Evolutionary conservation across 2,797 vertebrate species (phyloP).

Genomic region (Lycodopsis pacificus): DNA sequence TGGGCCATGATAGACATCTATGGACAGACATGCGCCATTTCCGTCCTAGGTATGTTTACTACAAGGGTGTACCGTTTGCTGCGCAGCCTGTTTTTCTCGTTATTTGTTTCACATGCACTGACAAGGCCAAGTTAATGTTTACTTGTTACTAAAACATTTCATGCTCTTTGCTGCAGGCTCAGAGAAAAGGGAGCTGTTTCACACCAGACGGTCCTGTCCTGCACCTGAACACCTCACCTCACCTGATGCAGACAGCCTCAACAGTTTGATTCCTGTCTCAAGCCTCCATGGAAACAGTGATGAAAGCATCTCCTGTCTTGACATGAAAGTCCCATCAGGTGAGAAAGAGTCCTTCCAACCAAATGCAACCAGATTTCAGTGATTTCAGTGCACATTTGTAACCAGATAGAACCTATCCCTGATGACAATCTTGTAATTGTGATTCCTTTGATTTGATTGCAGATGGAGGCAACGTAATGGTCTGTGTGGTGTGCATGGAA

Average conservation of each 20-base stretch:
- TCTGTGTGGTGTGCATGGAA: conserved; percentile 80
- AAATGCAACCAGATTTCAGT: not conserved
- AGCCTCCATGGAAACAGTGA: not conserved
- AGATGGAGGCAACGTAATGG: conserved; percentile 15
- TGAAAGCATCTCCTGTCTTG: not conserved
- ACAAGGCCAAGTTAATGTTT: not conserved
- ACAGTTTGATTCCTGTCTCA: not conserved
- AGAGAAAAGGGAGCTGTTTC: conserved; percentile 16
- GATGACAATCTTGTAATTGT: conserved; percentile 10
- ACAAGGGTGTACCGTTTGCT: not conserved
- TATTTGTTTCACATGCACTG: not conserved
- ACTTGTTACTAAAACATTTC: not conserved
- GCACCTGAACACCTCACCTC: not conserved
- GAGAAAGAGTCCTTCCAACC: not conserved
- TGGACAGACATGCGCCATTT: conserved; percentile 83
- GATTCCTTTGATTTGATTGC: conserved; percentile 16
- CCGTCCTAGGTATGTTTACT: conserved; percentile 81
- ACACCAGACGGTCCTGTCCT: conserved; percentile 71
- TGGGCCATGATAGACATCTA: conserved; percentile 91
- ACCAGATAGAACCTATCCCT: not conserved
- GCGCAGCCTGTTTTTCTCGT: not conserved
- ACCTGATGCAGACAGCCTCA: not conserved
- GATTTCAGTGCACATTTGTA: not conserved
- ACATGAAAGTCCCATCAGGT: conserved; percentile 27
- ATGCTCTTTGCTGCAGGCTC: conserved; percentile 74